Conservation (phyloP, 2,888 invertebrate species). For the Panzeria rudis region DNA sequence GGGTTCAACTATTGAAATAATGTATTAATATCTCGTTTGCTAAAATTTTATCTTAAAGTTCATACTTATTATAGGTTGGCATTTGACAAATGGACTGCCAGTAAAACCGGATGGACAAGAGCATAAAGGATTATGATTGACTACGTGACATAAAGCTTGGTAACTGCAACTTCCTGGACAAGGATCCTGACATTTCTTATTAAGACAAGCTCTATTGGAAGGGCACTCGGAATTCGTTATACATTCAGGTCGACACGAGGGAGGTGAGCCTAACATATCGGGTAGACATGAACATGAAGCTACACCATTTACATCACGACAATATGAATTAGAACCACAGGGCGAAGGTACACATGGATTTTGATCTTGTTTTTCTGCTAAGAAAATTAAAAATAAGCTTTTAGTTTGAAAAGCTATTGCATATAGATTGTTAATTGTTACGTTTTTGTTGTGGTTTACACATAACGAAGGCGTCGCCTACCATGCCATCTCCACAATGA, state of each 20-base stretch:
- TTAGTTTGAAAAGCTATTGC: background rate
- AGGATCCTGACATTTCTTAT: conserved; percentile 89
- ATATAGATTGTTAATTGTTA: conserved; percentile 54
- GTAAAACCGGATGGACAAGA: conserved; percentile 87
- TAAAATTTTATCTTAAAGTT: conserved; percentile 14
- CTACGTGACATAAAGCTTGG: conserved; percentile 88
- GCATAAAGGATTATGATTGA: conserved; percentile 90
- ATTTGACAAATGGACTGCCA: conserved; percentile 88
- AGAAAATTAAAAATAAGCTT: conserved; percentile 1
- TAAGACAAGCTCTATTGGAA: conserved; percentile 87
- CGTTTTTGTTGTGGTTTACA: conserved; percentile 82
- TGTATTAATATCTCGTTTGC: conserved; percentile 4
- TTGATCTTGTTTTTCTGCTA: conserved; percentile 75
- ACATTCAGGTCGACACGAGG: conserved; percentile 89
- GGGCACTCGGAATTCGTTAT: conserved; percentile 88
- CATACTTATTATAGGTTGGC: conserved; percentile 80
- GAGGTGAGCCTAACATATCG: conserved; percentile 88
- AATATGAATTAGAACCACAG: conserved; percentile 89
- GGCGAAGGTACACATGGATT: conserved; percentile 89
- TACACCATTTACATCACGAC: conserved; percentile 86
- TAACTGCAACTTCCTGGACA: conserved; percentile 90
- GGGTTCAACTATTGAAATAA: conserved; percentile 73
- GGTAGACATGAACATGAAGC: conserved; percentile 87
- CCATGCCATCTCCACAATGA: conserved; percentile 85
- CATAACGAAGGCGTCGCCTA: conserved; percentile 88